Evolutionary conservation across 2,888 invertebrate genomes (phyloP), one percentile per base, ranked within the genome.

Genomic region (Dicyrtoma fusca): DNA sequence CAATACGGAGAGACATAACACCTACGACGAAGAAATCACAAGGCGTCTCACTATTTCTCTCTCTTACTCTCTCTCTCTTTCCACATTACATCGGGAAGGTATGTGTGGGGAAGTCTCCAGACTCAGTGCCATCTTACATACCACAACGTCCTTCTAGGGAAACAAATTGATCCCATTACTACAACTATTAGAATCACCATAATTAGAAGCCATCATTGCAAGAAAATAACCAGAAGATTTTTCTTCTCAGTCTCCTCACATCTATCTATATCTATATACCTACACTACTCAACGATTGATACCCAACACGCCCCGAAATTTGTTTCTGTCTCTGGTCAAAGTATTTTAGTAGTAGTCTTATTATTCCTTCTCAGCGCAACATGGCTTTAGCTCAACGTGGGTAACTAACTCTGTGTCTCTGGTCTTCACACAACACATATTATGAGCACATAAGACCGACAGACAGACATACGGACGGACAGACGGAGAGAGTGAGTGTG

Each of bases 151-250:
- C 71, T 74, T 74, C 65, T 69, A 69, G 34, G 70, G 74, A 71
- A 74, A 74, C 72, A 72, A 72, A 74, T 74, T 71, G 74, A 72
- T 74, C 71, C 74, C 71, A 74, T 74, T 74, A 74, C 71, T 69
- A 57, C 69, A 71, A 63, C 71, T 72, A 74, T 74, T 74, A 71
- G 71, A 72, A 74, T 74, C 71, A 68, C 71, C 74, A 74, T 74
- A 74, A 74, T 74, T 74, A 74, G 69, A 72, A 74, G 71, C 71
- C 71, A 71, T 74, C 69, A 59, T 63, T 19, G 63, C 25, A 44
- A 71, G 71, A 63, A 55, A 68, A 72, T 74, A 71, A 66, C 62
- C 68, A 49, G 70, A 70, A 57, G 65, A 66, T 70, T 70, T 69
- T 68, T 68, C 47, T 49, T 34, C 53, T 25, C 25, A 4, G 8